These are phyloP conservation scores for Trichoplusia ni DNA, from an alignment of 1,140 invertebrate species.

Conservation along the genomic window DNA sequence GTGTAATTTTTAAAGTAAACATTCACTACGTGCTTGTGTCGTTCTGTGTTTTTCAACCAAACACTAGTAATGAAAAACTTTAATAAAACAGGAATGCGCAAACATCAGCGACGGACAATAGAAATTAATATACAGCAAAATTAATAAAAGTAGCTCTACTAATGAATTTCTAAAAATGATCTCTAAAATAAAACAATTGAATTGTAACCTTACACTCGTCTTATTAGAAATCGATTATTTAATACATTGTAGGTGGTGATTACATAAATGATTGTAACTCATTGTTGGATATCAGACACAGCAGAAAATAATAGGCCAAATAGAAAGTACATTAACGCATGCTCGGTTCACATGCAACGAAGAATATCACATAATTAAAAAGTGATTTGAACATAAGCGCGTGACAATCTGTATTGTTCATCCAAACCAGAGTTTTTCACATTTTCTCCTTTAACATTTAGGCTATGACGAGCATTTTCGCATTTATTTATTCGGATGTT, in stretches of 20 bases:
- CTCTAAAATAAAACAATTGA: slow-evolving; percentile 7
- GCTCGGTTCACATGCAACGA: slow-evolving; percentile 34
- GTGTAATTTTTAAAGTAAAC: slow-evolving; percentile 47
- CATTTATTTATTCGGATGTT: no score
- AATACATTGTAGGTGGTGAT: slow-evolving; percentile 25
- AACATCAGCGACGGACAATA: no score
- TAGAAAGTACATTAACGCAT: slow-evolving; percentile 40
- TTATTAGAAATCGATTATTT: slow-evolving; percentile 37
- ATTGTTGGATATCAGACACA: slow-evolving; percentile 21
- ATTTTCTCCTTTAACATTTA: neutral
- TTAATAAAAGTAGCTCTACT: no score
- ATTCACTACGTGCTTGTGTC: slow-evolving; percentile 26
- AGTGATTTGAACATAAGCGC: slow-evolving; percentile 32
- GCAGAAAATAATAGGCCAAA: slow-evolving; percentile 37
- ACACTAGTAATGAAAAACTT: no score
- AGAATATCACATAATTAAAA: slow-evolving; percentile 32
- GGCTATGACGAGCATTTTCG: no score
- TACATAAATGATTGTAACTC: slow-evolving; percentile 37
- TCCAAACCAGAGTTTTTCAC: neutral
- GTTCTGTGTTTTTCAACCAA: no score
- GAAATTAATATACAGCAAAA: no score
- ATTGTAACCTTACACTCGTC: slow-evolving; percentile 3
- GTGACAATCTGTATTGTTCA: slow-evolving; percentile 13
- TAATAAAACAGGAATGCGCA: no score
- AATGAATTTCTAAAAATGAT: slow-evolving; percentile 17